Conservation (phyloP, 2,797 vertebrate species). For the Mionectes olivaceus region DNA sequence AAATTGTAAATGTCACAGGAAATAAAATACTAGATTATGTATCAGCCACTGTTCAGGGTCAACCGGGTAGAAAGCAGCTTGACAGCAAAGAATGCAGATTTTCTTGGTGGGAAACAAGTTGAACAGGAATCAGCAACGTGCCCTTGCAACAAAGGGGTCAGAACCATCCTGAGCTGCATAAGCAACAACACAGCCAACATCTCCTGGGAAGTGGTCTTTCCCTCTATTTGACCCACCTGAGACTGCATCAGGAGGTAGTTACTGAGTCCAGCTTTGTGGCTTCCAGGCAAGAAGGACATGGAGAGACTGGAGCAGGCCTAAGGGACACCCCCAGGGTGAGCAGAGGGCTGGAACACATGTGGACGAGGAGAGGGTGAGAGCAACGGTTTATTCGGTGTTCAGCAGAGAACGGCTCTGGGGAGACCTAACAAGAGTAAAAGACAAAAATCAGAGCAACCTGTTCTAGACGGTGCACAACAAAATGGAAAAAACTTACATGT, state of each 20-base stretch:
- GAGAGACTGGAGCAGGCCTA: background rate
- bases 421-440: background rate
- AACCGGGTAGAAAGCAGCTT: background rate
- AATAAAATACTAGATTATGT: background rate
- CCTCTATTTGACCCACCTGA: background rate
- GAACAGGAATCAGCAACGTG: background rate
- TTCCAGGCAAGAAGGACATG: background rate
- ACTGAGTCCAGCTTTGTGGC: background rate
- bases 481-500: background rate
- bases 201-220: background rate
- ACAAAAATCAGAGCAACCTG: fast-evolving
- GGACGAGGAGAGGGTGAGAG: fast-evolving
- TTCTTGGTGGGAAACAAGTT: background rate
- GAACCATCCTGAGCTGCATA: background rate
- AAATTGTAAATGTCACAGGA: background rate
- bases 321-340: fast-evolving
- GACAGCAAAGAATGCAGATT: fast-evolving
- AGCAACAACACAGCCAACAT: background rate
- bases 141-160: background rate
- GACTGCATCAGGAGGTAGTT: background rate
- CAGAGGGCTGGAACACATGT: background rate
- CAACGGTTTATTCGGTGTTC: fast-evolving
- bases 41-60: background rate
- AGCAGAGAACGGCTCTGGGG: background rate
- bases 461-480: background rate